These are phyloP conservation scores for Micrasema longulum DNA, from an alignment of 1,140 invertebrate species.

Conservation along the genomic window DNA sequence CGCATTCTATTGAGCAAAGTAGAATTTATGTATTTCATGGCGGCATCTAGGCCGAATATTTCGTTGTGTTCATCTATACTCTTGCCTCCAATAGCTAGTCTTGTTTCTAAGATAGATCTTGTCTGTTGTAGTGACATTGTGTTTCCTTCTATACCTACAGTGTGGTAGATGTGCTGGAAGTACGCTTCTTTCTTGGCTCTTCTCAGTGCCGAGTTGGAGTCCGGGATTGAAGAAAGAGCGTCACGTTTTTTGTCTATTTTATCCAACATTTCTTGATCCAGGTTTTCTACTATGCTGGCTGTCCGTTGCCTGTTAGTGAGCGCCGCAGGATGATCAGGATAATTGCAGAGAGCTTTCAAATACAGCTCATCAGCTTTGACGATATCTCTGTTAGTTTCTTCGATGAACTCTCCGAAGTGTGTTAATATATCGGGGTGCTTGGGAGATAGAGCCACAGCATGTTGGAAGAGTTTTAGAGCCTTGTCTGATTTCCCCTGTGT, in stretches of 20 bases:
- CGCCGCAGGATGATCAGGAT: slow-evolving; percentile 85
- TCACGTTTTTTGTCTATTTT: slow-evolving; percentile 90
- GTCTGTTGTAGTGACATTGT: slow-evolving; percentile 96
- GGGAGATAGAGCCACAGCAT: slow-evolving; percentile 90
- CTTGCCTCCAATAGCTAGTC: slow-evolving; percentile 92
- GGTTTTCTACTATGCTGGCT: slow-evolving; percentile 88
- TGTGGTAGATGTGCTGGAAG: slow-evolving; percentile 97
- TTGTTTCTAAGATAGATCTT: slow-evolving; percentile 91
- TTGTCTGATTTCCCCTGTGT: slow-evolving; percentile 85
- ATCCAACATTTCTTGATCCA: slow-evolving; percentile 83
- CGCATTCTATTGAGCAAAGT: slow-evolving; percentile 84
- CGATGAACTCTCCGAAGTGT: slow-evolving; percentile 94
- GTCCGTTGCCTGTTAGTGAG: slow-evolving; percentile 86
- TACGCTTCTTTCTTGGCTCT: slow-evolving; percentile 94
- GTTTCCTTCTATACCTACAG: slow-evolving; percentile 97
- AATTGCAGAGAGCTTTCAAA: slow-evolving; percentile 81
- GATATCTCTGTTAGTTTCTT: slow-evolving; percentile 87
- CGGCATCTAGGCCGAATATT: slow-evolving; percentile 92
- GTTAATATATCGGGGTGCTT: slow-evolving; percentile 92
- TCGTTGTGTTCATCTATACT: slow-evolving; percentile 98
- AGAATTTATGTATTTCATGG: slow-evolving; percentile 96
- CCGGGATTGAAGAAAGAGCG: slow-evolving; percentile 83
- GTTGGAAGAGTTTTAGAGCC: slow-evolving; percentile 89
- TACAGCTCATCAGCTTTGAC: slow-evolving; percentile 93
- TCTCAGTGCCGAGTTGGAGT: slow-evolving; percentile 81